phyloP scores from a whole-genome alignment of 2,113 vertebrate species.

The Cololabis saira region DNA sequence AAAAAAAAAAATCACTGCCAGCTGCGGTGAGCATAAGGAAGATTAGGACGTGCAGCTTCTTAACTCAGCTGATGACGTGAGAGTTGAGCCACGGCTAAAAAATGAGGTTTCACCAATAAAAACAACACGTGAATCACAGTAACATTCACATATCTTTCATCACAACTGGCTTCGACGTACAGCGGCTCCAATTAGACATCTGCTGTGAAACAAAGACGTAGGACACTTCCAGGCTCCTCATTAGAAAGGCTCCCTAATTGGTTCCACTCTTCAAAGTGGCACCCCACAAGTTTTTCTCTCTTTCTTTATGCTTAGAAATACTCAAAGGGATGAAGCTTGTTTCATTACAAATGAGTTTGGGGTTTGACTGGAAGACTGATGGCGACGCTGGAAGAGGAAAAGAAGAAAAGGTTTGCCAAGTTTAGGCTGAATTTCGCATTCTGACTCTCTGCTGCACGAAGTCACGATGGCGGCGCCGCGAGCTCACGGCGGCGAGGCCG shows the following conservation, averaged over 20 bases:
- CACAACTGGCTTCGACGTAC: slow-evolving; percentile 36
- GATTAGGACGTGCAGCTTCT: too few species aligned
- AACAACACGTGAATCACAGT: slow-evolving; percentile 12
- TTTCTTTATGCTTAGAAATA: slow-evolving; percentile 34
- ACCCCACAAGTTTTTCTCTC: slow-evolving; percentile 53
- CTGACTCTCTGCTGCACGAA: too few species aligned
- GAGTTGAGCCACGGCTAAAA: too few species aligned
- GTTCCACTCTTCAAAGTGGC: slow-evolving; percentile 68
- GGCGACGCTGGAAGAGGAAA: background rate
- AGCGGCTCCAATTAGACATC: slow-evolving; percentile 71
- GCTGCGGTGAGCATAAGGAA: too few species aligned
- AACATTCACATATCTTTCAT: slow-evolving; percentile 25
- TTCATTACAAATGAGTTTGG: slow-evolving; percentile 33
- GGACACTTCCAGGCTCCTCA: slow-evolving; percentile 65
- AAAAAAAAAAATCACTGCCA: too few species aligned
- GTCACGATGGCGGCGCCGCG: too few species aligned
- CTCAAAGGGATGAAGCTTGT: slow-evolving; percentile 19
- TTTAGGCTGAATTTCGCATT: background rate
- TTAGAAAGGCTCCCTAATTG: slow-evolving; percentile 75
- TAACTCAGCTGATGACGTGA: too few species aligned
- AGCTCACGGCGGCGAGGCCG: too few species aligned
- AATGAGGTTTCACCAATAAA: too few species aligned
- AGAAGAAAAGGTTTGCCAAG: background rate
- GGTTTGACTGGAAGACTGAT: slow-evolving; percentile 21
- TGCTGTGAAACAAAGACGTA: slow-evolving; percentile 65